phyloP scores from a whole-genome alignment of 2,113 vertebrate species.

The Hiodon alosoides region DNA sequence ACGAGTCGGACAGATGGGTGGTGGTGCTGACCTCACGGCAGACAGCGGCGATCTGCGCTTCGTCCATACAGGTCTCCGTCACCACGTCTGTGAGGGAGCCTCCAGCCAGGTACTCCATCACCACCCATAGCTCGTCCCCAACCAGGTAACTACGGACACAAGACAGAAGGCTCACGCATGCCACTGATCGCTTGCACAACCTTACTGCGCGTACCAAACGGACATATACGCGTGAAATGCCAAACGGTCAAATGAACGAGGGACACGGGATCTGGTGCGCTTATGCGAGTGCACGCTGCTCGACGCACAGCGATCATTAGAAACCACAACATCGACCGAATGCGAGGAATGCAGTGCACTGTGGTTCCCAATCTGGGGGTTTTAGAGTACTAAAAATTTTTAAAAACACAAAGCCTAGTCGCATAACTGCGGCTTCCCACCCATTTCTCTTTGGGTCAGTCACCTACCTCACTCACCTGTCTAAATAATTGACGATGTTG shows the following conservation, averaged over 20 bases:
- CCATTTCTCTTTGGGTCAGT: background rate
- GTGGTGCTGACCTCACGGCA: conserved; percentile 82
- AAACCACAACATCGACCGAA: background rate
- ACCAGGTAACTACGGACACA: conserved; percentile 80
- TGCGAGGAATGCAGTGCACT: background rate
- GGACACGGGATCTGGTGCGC: too few relatives aligned
- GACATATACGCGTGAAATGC: background rate
- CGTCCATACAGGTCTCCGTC: conserved; percentile 95
- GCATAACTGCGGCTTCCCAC: too few relatives aligned
- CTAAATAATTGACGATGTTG: conserved; percentile 96
- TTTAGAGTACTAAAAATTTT: too few relatives aligned
- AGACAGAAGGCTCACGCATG: conserved; percentile 8
- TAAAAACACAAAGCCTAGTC: background rate
- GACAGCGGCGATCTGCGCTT: conserved; percentile 93
- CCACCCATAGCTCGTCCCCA: conserved; percentile 96
- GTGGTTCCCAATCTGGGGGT: background rate
- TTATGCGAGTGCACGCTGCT: too few relatives aligned
- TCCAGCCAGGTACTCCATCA: conserved; percentile 97
- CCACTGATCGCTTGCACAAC: background rate
- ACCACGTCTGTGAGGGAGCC: conserved; percentile 93
- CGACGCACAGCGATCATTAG: too few relatives aligned
- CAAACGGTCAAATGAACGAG: too few relatives aligned
- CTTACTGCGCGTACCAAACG: background rate
- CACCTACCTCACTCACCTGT: conserved; percentile 68
- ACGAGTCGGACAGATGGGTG: background rate